Conservation (phyloP, 2,888 invertebrate genomes). For the Troides aeacus region DNA sequence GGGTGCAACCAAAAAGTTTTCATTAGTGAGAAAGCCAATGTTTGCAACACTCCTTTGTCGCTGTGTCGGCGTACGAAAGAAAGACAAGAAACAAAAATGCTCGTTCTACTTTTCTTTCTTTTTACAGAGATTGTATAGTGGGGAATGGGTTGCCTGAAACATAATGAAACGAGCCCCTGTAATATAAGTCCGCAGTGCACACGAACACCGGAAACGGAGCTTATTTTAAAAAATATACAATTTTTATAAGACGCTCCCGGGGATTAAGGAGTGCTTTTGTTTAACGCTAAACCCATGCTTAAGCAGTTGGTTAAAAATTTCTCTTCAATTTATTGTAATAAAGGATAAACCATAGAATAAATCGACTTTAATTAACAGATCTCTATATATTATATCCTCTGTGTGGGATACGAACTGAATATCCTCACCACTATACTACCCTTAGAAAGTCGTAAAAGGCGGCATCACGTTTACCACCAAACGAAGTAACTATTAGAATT, state of each 20-base stretch:
- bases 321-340: neutral
- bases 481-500: too few species aligned
- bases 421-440: too few species aligned
- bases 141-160: slow-evolving; percentile 56
- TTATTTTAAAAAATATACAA: slow-evolving; percentile 20
- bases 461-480: too few species aligned
- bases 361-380: too few species aligned
- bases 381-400: too few species aligned
- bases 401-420: too few species aligned
- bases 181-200: slow-evolving; percentile 42
- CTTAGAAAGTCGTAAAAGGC: too few species aligned
- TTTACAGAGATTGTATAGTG: slow-evolving; percentile 50
- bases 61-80: slow-evolving; percentile 36
- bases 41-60: slow-evolving; percentile 53
- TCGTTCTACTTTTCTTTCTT: slow-evolving; percentile 59
- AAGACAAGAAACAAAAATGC: slow-evolving; percentile 58
- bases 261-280: slow-evolving; percentile 8
- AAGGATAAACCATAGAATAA: too few species aligned
- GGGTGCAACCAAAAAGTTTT: slow-evolving; percentile 55
- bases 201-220: slow-evolving; percentile 23
- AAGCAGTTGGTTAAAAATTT: neutral
- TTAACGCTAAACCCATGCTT: neutral
- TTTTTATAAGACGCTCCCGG: slow-evolving; percentile 12
- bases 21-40: slow-evolving; percentile 62
- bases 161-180: slow-evolving; percentile 59